A percentile compares a stretch with the other conserved stretches of the same genome.
These are phyloP conservation scores for Periparus ater DNA, from an alignment of 2,797 vertebrate genomes.

Conservation along the genomic window DNA sequence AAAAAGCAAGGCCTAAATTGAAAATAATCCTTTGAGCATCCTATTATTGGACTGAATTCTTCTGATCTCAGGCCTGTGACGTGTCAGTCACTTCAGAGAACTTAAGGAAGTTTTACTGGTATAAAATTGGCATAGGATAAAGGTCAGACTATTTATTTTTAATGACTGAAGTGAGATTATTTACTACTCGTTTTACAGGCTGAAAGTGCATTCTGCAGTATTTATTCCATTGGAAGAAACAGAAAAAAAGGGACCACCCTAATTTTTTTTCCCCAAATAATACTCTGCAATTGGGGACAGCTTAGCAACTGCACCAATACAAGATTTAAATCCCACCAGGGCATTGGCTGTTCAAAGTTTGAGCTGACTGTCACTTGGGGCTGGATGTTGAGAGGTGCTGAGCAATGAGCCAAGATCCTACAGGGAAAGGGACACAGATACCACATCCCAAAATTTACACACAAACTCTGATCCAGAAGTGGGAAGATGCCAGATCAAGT, in stretches of 20 bases:
- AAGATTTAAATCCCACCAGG: neutral
- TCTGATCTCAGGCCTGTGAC: neutral
- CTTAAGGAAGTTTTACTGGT: neutral
- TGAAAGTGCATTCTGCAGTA: neutral
- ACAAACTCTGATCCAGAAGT: neutral
- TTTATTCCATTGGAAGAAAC: neutral
- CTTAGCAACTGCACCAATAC: neutral
- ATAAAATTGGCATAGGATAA: conserved; percentile 1
- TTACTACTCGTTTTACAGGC: neutral
- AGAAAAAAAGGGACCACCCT: neutral
- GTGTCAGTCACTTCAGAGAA: neutral
- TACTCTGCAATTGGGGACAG: neutral
- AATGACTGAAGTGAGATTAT: neutral
- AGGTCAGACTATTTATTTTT: neutral
- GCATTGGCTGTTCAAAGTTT: neutral
- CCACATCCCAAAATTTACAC: neutral
- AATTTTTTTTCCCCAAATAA: neutral
- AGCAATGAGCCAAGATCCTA: neutral
- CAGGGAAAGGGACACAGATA: neutral
- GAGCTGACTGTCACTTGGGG: neutral
- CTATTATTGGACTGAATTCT: neutral
- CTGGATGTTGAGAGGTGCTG: neutral
- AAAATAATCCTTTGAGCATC: neutral
- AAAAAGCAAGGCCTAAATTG: neutral
- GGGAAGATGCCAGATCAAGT: neutral